Percentiles rank a stretch among this genome's conserved stretches.
Evolutionary conservation across 2,797 vertebrate species (phyloP).

Genomic region (Peromyscus attwateri): DNA sequence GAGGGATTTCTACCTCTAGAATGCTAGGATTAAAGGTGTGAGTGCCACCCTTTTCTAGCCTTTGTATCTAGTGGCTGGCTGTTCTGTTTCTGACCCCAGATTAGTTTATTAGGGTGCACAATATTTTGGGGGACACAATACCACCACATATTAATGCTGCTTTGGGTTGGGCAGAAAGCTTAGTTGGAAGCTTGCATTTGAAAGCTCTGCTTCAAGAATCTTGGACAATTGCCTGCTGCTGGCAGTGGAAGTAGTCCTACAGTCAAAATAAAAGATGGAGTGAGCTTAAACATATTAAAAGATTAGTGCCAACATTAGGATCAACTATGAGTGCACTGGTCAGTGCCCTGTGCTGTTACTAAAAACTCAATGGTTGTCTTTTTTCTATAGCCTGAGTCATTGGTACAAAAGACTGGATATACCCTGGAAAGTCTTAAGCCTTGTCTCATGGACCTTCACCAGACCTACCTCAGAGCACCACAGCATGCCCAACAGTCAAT

Average conservation of each 20-base stretch:
- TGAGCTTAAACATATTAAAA: not conserved
- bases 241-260: not conserved
- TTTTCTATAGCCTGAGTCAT: conserved; percentile 89
- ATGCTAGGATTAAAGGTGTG: no score
- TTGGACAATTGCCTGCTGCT: not conserved
- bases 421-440: conserved; percentile 93
- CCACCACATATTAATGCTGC: not conserved
- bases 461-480: conserved; percentile 92
- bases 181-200: not conserved
- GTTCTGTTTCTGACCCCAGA: no score
- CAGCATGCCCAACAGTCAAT: conserved; percentile 97
- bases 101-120: no score
- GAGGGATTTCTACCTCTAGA: no score
- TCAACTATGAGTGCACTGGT: not conserved
- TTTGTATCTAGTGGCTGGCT: no score
- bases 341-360: not conserved
- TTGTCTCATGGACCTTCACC: conserved; percentile 94
- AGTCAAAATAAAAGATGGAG: not conserved
- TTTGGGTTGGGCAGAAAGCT: not conserved
- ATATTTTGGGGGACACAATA: no score
- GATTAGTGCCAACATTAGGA: not conserved
- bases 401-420: conserved; percentile 92
- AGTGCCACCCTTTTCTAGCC: no score
- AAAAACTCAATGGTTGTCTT: not conserved
- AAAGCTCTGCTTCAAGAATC: conserved; percentile 27